phyloP scores from a whole-genome alignment of 2,888 invertebrate species.

The Andrena hattorfiana region DNA sequence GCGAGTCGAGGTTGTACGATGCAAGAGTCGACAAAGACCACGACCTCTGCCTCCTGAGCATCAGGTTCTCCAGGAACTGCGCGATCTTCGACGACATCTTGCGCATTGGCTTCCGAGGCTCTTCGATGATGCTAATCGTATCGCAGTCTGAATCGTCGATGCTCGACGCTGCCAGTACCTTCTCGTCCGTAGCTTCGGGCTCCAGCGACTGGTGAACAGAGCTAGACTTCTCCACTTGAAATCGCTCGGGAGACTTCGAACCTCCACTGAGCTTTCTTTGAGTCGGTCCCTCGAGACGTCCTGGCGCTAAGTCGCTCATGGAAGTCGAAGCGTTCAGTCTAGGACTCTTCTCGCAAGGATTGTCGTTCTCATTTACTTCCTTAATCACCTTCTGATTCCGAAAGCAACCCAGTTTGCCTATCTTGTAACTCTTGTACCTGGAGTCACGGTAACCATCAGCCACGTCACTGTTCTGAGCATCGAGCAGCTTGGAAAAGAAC shows the following conservation, averaged over 20 bases:
- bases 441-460: neutral
- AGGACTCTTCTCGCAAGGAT: neutral
- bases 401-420: neutral
- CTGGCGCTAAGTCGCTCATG: neutral
- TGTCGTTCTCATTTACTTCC: neutral
- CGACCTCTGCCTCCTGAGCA: constrained; percentile 3
- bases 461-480: neutral
- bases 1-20: constrained; percentile 43
- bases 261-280: neutral
- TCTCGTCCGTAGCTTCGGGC: neutral
- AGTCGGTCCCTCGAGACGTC: too few relatives aligned
- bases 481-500: constrained; percentile 41
- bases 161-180: neutral
- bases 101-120: neutral
- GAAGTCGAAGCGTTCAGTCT: constrained; percentile 35
- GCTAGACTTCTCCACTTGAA: too few relatives aligned
- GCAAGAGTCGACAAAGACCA: constrained; percentile 26
- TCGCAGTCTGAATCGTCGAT: constrained; percentile 19
- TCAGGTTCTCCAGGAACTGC: constrained; percentile 34
- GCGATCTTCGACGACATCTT: constrained; percentile 45
- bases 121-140: neutral
- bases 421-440: neutral
- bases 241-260: too few relatives aligned
- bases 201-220: too few relatives aligned
- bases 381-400: neutral